Evolutionary conservation across 2,113 vertebrate species (phyloP).

Genomic region (Rhabdomys dilectus): DNA sequence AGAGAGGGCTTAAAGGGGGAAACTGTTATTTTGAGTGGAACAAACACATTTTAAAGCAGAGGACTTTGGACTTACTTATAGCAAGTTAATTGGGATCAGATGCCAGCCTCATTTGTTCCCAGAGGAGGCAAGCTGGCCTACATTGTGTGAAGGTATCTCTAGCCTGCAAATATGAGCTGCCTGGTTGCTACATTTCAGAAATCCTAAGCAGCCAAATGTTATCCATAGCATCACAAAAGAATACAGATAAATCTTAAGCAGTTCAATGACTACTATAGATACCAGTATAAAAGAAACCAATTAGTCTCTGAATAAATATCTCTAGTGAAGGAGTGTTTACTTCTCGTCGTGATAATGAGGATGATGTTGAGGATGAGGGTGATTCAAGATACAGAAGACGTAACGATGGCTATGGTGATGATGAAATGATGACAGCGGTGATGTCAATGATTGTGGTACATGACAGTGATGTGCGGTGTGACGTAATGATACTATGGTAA

Average conservation of each 20-base stretch:
- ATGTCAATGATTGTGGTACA: neutral
- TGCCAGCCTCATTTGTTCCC: neutral
- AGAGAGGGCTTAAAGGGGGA: slow-evolving; percentile 14
- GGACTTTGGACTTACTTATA: neutral
- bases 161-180: neutral
- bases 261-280: neutral
- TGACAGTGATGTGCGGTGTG: too few relatives aligned
- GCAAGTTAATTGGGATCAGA: neutral
- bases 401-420: neutral
- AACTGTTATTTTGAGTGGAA: neutral
- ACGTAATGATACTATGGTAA: too few relatives aligned
- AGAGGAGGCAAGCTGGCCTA: neutral
- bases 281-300: neutral
- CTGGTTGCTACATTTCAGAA: neutral
- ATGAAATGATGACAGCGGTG: neutral
- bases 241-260: neutral
- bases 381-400: neutral
- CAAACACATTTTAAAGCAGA: neutral
- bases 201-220: neutral
- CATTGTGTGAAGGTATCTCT: neutral
- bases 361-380: too few relatives aligned
- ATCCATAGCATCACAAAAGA: neutral
- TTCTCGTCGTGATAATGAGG: neutral
- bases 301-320: neutral
- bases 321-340: neutral